These are phyloP conservation scores for Lasioglossum calceatum DNA, from an alignment of 2,888 invertebrate genomes.

Conservation along the genomic window DNA sequence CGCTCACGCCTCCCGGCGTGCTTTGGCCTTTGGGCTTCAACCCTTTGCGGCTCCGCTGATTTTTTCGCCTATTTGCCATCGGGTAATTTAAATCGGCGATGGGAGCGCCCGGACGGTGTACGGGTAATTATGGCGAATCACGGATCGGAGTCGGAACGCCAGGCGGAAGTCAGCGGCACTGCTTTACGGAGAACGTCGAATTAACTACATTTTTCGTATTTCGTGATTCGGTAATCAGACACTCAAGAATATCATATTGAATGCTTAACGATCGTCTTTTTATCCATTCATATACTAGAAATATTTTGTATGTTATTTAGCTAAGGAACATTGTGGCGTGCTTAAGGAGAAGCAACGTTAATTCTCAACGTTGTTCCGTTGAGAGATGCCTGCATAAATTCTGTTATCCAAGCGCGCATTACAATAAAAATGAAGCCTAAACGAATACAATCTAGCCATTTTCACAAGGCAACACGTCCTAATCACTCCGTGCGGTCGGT, in stretches of 20 bases:
- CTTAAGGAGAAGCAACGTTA: too few relatives aligned
- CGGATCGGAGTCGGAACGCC: not conserved
- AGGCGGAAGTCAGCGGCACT: not conserved
- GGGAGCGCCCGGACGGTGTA: not conserved
- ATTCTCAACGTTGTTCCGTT: too few relatives aligned
- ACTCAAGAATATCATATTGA: not conserved
- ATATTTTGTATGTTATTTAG: too few relatives aligned
- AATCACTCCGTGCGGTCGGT: not conserved
- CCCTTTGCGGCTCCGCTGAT: conserved; percentile 3
- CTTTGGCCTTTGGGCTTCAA: conserved; percentile 1
- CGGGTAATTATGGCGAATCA: conserved; percentile 25
- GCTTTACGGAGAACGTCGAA: not conserved
- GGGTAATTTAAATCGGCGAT: conserved; percentile 20
- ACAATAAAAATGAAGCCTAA: not conserved
- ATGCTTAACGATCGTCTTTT: not conserved
- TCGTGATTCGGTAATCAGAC: not conserved
- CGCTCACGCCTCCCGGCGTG: conserved; percentile 24
- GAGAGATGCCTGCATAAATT: not conserved
- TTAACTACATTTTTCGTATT: not conserved
- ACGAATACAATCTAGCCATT: not conserved
- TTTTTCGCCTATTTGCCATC: not conserved
- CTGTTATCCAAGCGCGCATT: not conserved
- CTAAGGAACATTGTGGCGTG: too few relatives aligned
- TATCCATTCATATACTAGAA: not conserved
- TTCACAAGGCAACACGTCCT: not conserved